A percentile compares a stretch with the other conserved stretches of the same genome.
Conservation (phyloP, 2,797 vertebrate genomes). For the Psittacula derbiana region DNA sequence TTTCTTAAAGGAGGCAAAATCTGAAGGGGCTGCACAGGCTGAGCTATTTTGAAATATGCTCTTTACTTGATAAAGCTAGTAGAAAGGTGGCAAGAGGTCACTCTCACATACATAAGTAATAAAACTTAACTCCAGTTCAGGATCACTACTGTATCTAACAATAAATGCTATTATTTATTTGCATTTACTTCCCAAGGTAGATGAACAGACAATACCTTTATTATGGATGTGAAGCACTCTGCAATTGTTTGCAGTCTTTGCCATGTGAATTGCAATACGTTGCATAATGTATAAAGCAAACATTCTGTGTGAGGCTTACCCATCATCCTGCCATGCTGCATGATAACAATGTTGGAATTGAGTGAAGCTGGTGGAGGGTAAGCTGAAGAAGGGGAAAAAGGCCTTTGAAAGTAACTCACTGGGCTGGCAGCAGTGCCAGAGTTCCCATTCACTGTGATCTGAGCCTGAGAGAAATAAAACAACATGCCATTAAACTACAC, state of each 20-base stretch:
- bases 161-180: neutral
- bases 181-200: neutral
- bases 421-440: constrained; percentile 78
- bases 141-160: neutral
- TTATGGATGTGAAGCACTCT: neutral
- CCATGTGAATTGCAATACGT: neutral
- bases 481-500: constrained; percentile 39
- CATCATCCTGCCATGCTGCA: constrained; percentile 85
- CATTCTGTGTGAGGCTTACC: constrained; percentile 78
- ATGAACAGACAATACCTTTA: neutral
- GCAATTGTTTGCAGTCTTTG: neutral
- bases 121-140: neutral
- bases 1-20: neutral
- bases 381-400: constrained; percentile 89
- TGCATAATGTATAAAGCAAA: neutral
- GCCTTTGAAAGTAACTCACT: constrained; percentile 85
- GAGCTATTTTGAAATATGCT: neutral
- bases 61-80: neutral
- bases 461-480: constrained; percentile 81
- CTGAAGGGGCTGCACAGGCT: neutral
- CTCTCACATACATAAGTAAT: neutral
- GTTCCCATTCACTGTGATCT: constrained; percentile 92
- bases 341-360: constrained; percentile 81
- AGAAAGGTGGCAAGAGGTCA: neutral
- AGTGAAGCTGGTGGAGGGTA: constrained; percentile 86